A percentile compares a stretch with the other conserved stretches of the same genome.
Conservation (phyloP, 2,797 vertebrate species). For the Craterocephalus amniculus region DNA sequence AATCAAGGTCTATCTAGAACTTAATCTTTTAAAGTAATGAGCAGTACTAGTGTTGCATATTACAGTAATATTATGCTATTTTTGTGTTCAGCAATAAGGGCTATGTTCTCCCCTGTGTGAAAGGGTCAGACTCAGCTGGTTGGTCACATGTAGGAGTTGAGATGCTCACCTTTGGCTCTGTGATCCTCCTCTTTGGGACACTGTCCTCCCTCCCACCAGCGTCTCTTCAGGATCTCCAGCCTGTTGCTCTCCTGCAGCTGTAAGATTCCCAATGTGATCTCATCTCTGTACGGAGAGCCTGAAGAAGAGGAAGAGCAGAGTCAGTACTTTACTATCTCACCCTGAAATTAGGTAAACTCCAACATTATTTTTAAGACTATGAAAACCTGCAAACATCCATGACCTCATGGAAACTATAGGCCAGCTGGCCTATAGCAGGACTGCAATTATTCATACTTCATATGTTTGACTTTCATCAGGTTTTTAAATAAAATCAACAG, state of each 20-base stretch:
- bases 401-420: not conserved
- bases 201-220: constrained; percentile 92
- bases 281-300: constrained; percentile 90
- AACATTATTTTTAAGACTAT: not conserved
- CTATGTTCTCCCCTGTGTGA: not conserved
- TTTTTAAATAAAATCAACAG: not conserved
- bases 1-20: not conserved
- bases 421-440: not conserved
- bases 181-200: constrained; percentile 92
- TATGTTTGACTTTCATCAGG: not conserved
- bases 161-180: constrained; percentile 86
- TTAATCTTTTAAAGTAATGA: not conserved
- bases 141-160: no score
- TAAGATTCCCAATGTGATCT: constrained; percentile 89
- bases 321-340: not conserved
- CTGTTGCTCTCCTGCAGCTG: constrained; percentile 93
- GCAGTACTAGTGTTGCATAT: not conserved
- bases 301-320: not conserved
- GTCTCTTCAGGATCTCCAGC: constrained; percentile 91
- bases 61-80: not conserved
- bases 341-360: not conserved
- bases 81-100: not conserved
- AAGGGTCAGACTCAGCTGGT: no score
- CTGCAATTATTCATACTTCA: not conserved
- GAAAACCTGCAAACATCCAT: no score